Conservation (phyloP, 1,140 invertebrate genomes). For the Drosophila funebris region DNA sequence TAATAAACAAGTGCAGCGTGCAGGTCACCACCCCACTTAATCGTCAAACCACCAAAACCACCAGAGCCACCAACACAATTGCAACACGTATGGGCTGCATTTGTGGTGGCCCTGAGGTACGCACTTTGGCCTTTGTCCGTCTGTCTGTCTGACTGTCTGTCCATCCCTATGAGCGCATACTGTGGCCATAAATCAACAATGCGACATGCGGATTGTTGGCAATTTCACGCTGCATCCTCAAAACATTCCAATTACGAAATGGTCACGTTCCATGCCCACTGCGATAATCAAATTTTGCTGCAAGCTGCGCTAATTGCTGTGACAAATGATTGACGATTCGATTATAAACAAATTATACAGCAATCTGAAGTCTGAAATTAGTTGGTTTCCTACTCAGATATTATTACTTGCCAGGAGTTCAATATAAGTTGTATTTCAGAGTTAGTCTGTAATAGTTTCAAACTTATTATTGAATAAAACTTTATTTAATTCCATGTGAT, state of each 20-base stretch:
- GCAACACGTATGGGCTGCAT: slow-evolving; percentile 9
- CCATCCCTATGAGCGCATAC: neutral
- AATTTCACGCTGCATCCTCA: slow-evolving; percentile 23
- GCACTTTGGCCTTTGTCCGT: neutral
- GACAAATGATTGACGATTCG: neutral
- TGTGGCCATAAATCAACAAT: slow-evolving; percentile 44
- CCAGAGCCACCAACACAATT: slow-evolving; percentile 9
- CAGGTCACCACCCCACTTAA: slow-evolving; percentile 6
- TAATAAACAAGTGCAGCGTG: slow-evolving; percentile 15
- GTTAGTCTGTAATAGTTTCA: neutral
- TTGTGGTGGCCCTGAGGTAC: slow-evolving; percentile 13
- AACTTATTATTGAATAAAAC: neutral
- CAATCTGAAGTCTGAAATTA: neutral
- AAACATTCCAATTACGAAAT: slow-evolving; percentile 40
- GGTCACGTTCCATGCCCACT: neutral
- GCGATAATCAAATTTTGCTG: slow-evolving; percentile 32
- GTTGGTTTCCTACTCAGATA: neutral
- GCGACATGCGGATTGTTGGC: slow-evolving; percentile 36
- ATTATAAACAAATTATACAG: neutral
- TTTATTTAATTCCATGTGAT: slow-evolving; percentile 9
- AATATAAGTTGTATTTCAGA: neutral
- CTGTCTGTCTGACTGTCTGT: neutral
- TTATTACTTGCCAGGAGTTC: neutral
- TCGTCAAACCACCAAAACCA: slow-evolving; percentile 16
- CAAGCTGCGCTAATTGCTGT: slow-evolving; percentile 27